Percentiles rank a stretch among this genome's conserved stretches.
phyloP scores from a whole-genome alignment of 1,140 invertebrate species.

The Cotesia glomerata region DNA sequence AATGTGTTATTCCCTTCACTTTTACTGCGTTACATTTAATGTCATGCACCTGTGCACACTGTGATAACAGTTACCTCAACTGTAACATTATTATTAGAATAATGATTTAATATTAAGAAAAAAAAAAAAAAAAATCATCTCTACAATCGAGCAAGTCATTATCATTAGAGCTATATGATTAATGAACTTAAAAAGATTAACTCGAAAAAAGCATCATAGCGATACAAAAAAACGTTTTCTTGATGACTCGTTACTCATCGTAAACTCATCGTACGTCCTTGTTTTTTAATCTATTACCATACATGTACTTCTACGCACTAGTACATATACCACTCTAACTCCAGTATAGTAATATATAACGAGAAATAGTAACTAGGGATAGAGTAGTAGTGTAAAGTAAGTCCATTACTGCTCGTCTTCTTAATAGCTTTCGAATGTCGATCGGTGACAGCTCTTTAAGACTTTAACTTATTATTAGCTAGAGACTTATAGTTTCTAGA shows the following conservation, averaged over 20 bases:
- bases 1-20: slow-evolving; percentile 27
- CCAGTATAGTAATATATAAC: no score
- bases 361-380: neutral
- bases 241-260: no score
- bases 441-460: neutral
- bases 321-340: no score
- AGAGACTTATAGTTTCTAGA: neutral
- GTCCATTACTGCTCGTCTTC: neutral
- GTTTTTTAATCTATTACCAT: no score
- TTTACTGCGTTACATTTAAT: slow-evolving; percentile 19
- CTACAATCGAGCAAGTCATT: neutral
- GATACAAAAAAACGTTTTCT: no score
- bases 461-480: neutral
- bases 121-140: slow-evolving; percentile 5
- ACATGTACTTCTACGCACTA: no score
- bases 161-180: no score
- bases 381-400: neutral
- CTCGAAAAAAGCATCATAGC: no score
- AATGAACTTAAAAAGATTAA: no score
- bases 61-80: slow-evolving; percentile 16
- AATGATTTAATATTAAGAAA: slow-evolving; percentile 4
- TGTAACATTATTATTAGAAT: slow-evolving; percentile 2
- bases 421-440: neutral
- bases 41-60: slow-evolving; percentile 26
- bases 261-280: no score